These are phyloP conservation scores for Tetraodon nigroviridis DNA, from an alignment of 2,113 vertebrate genomes.

Conservation along the genomic window DNA sequence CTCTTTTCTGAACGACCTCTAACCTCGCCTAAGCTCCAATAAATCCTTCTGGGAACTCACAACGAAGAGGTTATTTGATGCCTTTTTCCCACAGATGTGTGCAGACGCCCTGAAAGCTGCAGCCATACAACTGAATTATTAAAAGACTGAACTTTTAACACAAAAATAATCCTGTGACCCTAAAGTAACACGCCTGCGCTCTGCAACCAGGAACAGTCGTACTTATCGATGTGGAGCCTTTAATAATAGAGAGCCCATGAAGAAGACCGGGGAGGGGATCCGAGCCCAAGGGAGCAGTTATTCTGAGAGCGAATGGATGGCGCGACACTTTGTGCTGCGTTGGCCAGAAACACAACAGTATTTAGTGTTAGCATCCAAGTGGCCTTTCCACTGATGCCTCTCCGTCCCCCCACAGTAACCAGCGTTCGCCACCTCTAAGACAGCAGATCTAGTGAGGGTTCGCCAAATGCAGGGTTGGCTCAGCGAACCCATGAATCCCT, in stretches of 20 bases:
- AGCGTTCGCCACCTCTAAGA: constrained; percentile 11
- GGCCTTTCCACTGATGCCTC: constrained; percentile 47
- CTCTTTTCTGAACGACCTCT: constrained; percentile 54
- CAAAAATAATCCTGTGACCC: constrained; percentile 39
- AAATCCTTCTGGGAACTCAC: constrained; percentile 58
- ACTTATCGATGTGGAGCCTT: constrained; percentile 48
- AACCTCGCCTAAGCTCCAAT: constrained; percentile 51
- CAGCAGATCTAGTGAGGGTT: not conserved
- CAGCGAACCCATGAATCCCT: no score
- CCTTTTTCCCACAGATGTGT: constrained; percentile 15
- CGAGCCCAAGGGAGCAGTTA: constrained; percentile 44
- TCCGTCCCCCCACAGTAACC: not conserved
- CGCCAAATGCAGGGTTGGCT: constrained; percentile 7
- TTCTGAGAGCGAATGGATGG: constrained; percentile 49
- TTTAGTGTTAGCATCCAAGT: constrained; percentile 38
- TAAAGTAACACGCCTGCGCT: constrained; percentile 32
- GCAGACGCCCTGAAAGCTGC: no score
- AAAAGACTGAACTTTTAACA: constrained; percentile 27
- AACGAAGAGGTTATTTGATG: constrained; percentile 52
- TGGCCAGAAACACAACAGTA: constrained; percentile 52
- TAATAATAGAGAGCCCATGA: constrained; percentile 41
- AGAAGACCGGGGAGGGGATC: constrained; percentile 18
- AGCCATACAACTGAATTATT: no score
- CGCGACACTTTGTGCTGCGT: constrained; percentile 57
- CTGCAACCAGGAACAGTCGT: constrained; percentile 34